phyloP scores from a whole-genome alignment of 2,113 vertebrate genomes.

The Pandion haliaetus region DNA sequence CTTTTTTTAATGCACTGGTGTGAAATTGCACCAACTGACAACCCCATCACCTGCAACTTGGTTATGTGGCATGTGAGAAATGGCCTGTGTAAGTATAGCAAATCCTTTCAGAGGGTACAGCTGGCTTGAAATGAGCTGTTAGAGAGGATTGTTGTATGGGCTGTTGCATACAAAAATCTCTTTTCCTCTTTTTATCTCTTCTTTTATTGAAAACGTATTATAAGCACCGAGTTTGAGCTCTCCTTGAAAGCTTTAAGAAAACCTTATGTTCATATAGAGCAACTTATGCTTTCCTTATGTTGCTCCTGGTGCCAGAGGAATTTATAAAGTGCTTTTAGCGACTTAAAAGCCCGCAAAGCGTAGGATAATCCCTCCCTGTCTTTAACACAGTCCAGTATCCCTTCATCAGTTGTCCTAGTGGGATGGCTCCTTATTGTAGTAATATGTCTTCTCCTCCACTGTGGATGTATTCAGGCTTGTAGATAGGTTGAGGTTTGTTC shows the following conservation, averaged over 20 bases:
- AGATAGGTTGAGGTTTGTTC: background rate
- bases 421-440: background rate
- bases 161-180: background rate
- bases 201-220: background rate
- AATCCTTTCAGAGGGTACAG: background rate
- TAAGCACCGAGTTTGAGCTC: conserved; percentile 1
- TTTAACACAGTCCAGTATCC: background rate
- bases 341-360: background rate
- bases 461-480: background rate
- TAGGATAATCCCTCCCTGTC: background rate
- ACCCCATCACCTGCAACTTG: background rate
- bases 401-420: background rate
- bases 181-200: conserved; percentile 19
- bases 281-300: conserved; percentile 52
- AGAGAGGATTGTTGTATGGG: background rate
- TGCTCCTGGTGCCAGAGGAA: conserved; percentile 35
- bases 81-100: background rate
- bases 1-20: background rate
- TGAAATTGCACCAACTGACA: background rate
- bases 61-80: background rate
- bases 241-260: conserved; percentile 40
- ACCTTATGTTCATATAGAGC: background rate
- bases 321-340: conserved; percentile 22
- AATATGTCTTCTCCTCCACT: background rate
- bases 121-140: background rate